These are phyloP conservation scores for Dissostichus mawsoni DNA, from an alignment of 2,113 vertebrate species.

Conservation along the genomic window DNA sequence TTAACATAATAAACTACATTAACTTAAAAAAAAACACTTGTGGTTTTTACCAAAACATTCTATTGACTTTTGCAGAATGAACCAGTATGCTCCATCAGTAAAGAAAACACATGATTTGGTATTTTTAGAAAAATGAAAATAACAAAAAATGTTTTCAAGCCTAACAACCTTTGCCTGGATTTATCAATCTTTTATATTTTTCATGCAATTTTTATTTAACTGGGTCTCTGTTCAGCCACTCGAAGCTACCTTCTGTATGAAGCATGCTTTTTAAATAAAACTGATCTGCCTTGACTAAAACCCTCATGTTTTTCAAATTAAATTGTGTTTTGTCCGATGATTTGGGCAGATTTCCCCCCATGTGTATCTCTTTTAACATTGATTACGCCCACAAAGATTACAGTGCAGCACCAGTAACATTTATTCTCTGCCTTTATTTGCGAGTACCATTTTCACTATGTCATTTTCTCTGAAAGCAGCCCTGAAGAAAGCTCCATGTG, in stretches of 20 bases:
- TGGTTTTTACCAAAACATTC: background rate
- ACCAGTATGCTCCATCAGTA: background rate
- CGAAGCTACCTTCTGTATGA: no score
- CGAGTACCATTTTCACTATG: background rate
- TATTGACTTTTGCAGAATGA: background rate
- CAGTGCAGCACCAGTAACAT: background rate
- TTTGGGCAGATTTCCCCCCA: background rate
- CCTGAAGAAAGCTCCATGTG: background rate
- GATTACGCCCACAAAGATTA: background rate
- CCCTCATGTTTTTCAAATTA: background rate
- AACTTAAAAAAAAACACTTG: background rate
- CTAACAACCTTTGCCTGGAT: background rate
- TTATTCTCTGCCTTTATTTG: slow-evolving; percentile 5
- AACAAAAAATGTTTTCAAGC: background rate
- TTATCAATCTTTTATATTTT: background rate
- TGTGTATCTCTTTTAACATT: slow-evolving; percentile 9
- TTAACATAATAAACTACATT: background rate
- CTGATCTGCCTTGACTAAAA: background rate
- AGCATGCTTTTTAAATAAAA: no score
- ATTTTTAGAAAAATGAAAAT: background rate
- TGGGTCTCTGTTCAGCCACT: no score
- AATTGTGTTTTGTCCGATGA: background rate
- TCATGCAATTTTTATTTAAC: no score
- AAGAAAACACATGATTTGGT: background rate
- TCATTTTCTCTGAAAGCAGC: slow-evolving; percentile 1